phyloP scores from a whole-genome alignment of 2,113 vertebrate genomes.

The pig (Sus scrofa) region T2T-Sscrofa CM000828.6:47835501-47836000 shows the following conservation, averaged over 20 bases:
- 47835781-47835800: not conserved
- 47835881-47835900: conserved; percentile 63
- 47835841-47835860: not conserved
- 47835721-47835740: no score
- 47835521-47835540: not conserved
- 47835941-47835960: not conserved
- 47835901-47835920: not conserved
- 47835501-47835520: conserved; percentile 27
- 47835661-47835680: fast-evolving
- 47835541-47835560: not conserved
- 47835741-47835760: not conserved
- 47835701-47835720: not conserved
- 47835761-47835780: not conserved
- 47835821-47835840: conserved; percentile 29
- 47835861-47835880: not conserved
- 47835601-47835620: not conserved
- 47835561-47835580: not conserved
- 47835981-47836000: not conserved
- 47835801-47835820: not conserved
- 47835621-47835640: not conserved
- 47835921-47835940: conserved; percentile 64
- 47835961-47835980: not conserved
- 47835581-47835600: not conserved
- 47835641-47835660: not conserved
- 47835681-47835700: not conserved